Evolutionary conservation across 2,113 vertebrate species (phyloP).

Genomic region (Microtus ochrogaster): DNA sequence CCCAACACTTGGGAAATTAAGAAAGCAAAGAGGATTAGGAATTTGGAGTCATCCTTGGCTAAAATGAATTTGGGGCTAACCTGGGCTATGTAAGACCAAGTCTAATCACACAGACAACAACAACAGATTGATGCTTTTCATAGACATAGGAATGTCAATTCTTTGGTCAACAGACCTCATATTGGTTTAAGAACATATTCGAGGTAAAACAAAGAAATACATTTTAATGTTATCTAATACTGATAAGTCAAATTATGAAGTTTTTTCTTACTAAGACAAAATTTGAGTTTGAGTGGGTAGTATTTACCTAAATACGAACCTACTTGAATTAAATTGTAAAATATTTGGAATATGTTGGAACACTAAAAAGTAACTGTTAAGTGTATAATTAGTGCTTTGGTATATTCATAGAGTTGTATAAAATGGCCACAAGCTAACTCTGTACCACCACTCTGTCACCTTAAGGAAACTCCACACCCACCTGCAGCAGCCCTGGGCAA

Average conservation of each 20-base stretch:
- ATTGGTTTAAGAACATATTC: not conserved
- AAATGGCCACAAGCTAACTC: not conserved
- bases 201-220: not conserved
- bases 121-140: not conserved
- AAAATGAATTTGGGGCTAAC: not conserved
- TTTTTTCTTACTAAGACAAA: constrained; percentile 7
- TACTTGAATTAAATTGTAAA: constrained; percentile 1
- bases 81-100: not conserved
- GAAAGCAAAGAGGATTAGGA: not conserved
- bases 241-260: not conserved
- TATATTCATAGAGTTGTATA: not conserved
- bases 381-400: not conserved
- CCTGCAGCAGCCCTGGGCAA: too few species aligned
- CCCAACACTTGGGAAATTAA: not conserved
- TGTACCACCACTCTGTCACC: not conserved
- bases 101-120: not conserved
- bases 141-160: not conserved
- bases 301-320: not conserved
- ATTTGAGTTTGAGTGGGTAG: not conserved
- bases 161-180: not conserved
- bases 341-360: not conserved
- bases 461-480: not conserved
- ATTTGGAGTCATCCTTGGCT: not conserved
- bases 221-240: not conserved
- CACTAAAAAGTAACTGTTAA: not conserved